These are phyloP conservation scores for Ophion obscuratus DNA, from an alignment of 2,888 invertebrate species.

Conservation along the genomic window DNA sequence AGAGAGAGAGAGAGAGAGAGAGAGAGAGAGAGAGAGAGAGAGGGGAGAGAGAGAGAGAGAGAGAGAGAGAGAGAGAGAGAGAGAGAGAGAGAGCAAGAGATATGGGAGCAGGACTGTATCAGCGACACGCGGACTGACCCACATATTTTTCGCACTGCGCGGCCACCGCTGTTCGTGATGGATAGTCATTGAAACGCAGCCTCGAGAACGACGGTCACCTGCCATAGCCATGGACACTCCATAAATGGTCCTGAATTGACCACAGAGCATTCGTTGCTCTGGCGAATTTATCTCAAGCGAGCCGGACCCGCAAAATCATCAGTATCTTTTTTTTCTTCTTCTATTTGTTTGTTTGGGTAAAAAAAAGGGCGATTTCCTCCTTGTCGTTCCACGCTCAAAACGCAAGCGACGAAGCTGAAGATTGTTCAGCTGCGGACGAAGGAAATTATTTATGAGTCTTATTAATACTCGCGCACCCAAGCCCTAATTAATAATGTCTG, in stretches of 20 bases:
- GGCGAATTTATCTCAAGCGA: background rate
- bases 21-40: slow-evolving; percentile 9
- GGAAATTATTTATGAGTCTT: background rate
- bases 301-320: background rate
- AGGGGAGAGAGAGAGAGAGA: slow-evolving; percentile 12
- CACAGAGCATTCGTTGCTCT: slow-evolving; percentile 28
- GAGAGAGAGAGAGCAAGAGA: slow-evolving; percentile 1
- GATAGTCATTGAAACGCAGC: slow-evolving; percentile 73
- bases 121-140: slow-evolving; percentile 68
- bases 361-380: background rate
- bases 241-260: slow-evolving; percentile 69
- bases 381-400: background rate
- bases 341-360: no score
- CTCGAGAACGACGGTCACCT: slow-evolving; percentile 72
- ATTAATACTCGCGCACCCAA: background rate
- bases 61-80: slow-evolving; percentile 9
- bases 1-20: slow-evolving; percentile 12
- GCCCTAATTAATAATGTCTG: background rate
- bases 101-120: slow-evolving; percentile 28
- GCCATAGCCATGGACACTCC: slow-evolving; percentile 75
- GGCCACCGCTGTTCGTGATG: slow-evolving; percentile 68
- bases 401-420: background rate
- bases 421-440: background rate
- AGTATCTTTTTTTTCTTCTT: background rate
- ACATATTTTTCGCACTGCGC: slow-evolving; percentile 70